Percentiles rank a stretch among this genome's conserved stretches.
phyloP scores from a whole-genome alignment of 1,140 invertebrate genomes.

The Sycophila sp. region DNA sequence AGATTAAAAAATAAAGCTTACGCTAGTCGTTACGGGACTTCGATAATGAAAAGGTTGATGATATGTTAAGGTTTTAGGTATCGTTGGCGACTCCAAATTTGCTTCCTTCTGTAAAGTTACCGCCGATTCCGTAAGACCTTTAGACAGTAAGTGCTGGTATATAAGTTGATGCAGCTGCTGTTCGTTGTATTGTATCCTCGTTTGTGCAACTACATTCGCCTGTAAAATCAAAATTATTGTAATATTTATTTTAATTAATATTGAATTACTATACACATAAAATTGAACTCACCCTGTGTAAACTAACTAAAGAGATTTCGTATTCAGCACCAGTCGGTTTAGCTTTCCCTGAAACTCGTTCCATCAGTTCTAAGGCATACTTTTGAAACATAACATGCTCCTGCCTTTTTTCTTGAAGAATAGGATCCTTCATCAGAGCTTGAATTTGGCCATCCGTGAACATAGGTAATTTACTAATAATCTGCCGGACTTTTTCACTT shows the following conservation, averaged over 20 bases:
- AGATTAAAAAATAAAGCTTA: conserved; percentile 42
- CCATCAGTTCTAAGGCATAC: conserved; percentile 90
- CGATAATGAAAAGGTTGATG: conserved; percentile 71
- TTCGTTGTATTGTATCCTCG: conserved; percentile 92
- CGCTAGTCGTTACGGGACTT: conserved; percentile 58
- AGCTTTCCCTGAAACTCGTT: conserved; percentile 90
- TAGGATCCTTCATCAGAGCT: conserved; percentile 94
- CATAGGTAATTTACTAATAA: conserved; percentile 94
- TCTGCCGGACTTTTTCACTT: conserved; percentile 92
- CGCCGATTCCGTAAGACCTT: conserved; percentile 81
- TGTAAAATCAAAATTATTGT: conserved; percentile 16
- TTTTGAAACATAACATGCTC: conserved; percentile 97
- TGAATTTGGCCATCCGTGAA: conserved; percentile 95
- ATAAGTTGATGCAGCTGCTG: conserved; percentile 93
- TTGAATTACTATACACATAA: not conserved
- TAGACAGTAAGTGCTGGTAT: conserved; percentile 83
- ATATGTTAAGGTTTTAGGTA: conserved; percentile 65
- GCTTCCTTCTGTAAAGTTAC: conserved; percentile 81
- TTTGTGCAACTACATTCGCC: conserved; percentile 91
- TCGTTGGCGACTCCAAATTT: conserved; percentile 63
- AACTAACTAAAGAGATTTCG: conserved; percentile 85
- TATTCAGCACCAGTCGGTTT: conserved; percentile 83
- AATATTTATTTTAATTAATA: conserved; percentile 6
- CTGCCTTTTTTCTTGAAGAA: conserved; percentile 92
- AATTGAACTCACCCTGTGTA: conserved; percentile 74